phyloP scores from a whole-genome alignment of 2,797 vertebrate species.

The Lophura swinhoii region DNA sequence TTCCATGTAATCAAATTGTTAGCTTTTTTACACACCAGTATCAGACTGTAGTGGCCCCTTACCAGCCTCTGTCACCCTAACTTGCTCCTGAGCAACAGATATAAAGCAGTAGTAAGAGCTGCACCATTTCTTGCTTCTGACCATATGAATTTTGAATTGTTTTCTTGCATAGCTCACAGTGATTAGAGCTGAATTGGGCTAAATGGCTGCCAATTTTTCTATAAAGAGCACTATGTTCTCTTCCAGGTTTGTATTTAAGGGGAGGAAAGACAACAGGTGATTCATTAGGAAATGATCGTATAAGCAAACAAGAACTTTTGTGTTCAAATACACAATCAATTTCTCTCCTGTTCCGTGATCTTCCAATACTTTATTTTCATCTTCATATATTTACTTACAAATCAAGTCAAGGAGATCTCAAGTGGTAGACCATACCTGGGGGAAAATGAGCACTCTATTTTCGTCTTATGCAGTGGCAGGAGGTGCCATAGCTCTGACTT shows the following conservation, averaged over 20 bases:
- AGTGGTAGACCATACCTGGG: background rate
- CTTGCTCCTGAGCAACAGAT: background rate
- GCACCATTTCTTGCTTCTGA: background rate
- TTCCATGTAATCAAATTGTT: conserved; percentile 5
- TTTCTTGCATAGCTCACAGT: conserved; percentile 4
- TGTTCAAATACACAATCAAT: background rate
- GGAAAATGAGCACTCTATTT: background rate
- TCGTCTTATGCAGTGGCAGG: background rate
- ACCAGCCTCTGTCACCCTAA: conserved; percentile 26
- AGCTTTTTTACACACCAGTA: conserved; percentile 12
- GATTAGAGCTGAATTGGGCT: conserved; percentile 18
- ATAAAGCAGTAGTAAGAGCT: background rate
- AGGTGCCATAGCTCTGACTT: background rate
- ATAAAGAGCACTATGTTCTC: conserved; percentile 44
- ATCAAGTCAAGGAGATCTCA: background rate
- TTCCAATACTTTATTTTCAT: background rate
- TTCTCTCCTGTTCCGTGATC: background rate
- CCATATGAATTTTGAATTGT: background rate
- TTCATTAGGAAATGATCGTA: background rate
- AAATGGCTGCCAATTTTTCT: conserved; percentile 50
- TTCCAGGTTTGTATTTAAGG: conserved; percentile 35
- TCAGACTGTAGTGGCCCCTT: background rate
- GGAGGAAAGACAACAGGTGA: background rate
- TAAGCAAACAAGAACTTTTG: background rate
- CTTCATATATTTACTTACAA: background rate